Conservation (phyloP, 2,113 vertebrate species). For the Uropsilus gracilis region DNA sequence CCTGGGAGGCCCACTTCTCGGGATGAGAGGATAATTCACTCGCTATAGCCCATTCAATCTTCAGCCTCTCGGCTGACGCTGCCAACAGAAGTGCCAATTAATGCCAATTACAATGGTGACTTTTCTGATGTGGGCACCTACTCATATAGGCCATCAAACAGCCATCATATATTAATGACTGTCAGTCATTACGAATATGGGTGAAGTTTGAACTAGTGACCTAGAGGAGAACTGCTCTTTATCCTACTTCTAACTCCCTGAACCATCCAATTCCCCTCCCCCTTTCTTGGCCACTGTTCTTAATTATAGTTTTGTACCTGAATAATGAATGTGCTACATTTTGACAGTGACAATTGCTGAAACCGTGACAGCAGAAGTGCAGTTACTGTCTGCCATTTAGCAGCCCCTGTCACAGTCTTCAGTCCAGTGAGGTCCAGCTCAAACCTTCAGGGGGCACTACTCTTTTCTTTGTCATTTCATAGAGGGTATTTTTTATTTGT, state of each 20-base stretch:
- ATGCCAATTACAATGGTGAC: slow-evolving; percentile 83
- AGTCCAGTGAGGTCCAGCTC: slow-evolving; percentile 49
- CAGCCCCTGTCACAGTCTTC: slow-evolving; percentile 71
- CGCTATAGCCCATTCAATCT: slow-evolving; percentile 74
- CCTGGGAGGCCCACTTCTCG: slow-evolving; percentile 73
- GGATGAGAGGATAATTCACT: slow-evolving; percentile 79
- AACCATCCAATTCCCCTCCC: slow-evolving; percentile 75
- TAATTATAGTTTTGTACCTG: slow-evolving; percentile 76
- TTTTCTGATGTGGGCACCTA: slow-evolving; percentile 81
- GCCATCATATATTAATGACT: slow-evolving; percentile 75
- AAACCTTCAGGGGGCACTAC: slow-evolving; percentile 50
- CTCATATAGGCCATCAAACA: slow-evolving; percentile 77
- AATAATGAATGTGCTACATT: slow-evolving; percentile 62
- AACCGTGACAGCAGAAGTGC: slow-evolving; percentile 55
- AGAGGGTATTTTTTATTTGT: slow-evolving; percentile 41
- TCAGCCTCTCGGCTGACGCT: slow-evolving; percentile 77
- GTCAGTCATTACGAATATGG: slow-evolving; percentile 68
- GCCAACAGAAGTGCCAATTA: slow-evolving; percentile 83
- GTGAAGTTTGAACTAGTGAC: slow-evolving; percentile 78
- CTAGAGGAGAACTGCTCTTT: slow-evolving; percentile 76
- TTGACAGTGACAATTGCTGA: slow-evolving; percentile 73
- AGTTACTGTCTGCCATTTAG: slow-evolving; percentile 56
- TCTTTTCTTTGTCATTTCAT: slow-evolving; percentile 50
- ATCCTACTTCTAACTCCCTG: slow-evolving; percentile 74
- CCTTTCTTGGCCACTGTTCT: slow-evolving; percentile 68